Evolutionary conservation across 2,888 invertebrate genomes (phyloP).

Genomic region (Sisyra nigra): DNA sequence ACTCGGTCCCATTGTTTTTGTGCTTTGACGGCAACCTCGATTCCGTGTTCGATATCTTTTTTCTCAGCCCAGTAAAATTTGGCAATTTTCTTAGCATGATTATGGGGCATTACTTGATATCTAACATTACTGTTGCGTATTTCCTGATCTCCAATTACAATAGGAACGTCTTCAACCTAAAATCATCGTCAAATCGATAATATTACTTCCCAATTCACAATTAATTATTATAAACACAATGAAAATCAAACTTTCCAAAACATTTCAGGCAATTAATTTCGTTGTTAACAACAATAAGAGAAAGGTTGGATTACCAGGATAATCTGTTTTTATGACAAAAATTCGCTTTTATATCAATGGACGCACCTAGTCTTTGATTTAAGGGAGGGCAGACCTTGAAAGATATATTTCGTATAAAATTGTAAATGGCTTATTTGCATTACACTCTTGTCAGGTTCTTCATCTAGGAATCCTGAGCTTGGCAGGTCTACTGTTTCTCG

Average conservation of each 20-base stretch:
- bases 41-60: slow-evolving; percentile 71
- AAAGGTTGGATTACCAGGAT: too few species aligned
- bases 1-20: slow-evolving; percentile 81
- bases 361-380: too few species aligned
- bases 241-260: background rate
- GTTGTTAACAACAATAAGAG: background rate
- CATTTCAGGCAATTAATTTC: background rate
- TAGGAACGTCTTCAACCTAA: slow-evolving; percentile 72
- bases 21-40: slow-evolving; percentile 58
- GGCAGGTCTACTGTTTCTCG: too few species aligned
- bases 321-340: too few species aligned
- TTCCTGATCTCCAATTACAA: slow-evolving; percentile 89
- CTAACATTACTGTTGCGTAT: slow-evolving; percentile 56
- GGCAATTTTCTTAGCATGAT: slow-evolving; percentile 75
- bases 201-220: background rate
- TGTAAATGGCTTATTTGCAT: too few species aligned
- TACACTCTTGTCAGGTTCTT: too few species aligned
- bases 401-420: too few species aligned
- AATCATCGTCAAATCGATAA: background rate
- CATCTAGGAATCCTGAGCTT: too few species aligned
- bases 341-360: too few species aligned
- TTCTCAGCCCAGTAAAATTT: slow-evolving; percentile 84
- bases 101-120: slow-evolving; percentile 81
- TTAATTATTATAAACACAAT: background rate
- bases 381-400: too few species aligned